These are phyloP conservation scores for Drosophila dunni DNA, from an alignment of 1,140 invertebrate species.

Conservation along the genomic window DNA sequence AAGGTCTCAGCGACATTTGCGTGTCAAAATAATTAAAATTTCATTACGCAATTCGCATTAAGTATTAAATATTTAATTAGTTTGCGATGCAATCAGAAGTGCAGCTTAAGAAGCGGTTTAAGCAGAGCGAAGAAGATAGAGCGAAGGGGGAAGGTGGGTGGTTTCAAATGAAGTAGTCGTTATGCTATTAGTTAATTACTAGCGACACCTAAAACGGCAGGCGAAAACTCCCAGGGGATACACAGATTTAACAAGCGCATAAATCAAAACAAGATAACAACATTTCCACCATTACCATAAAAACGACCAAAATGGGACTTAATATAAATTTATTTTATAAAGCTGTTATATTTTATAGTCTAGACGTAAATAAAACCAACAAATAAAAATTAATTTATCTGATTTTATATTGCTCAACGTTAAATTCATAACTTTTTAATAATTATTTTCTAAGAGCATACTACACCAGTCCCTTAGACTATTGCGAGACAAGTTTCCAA, in stretches of 20 bases:
- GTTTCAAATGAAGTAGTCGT: neutral
- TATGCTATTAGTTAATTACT: slow-evolving; percentile 41
- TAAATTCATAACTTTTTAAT: too few species aligned
- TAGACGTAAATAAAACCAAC: too few species aligned
- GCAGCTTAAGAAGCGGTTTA: slow-evolving; percentile 19
- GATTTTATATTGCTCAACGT: too few species aligned
- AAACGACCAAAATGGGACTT: neutral
- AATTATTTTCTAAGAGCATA: too few species aligned
- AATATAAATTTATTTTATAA: neutral
- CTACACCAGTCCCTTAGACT: too few species aligned
- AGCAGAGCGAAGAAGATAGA: neutral
- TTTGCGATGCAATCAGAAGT: slow-evolving; percentile 18
- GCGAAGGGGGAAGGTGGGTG: neutral
- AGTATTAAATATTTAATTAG: slow-evolving; percentile 51
- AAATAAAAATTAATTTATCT: too few species aligned
- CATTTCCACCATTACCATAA: neutral
- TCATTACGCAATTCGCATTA: slow-evolving; percentile 36
- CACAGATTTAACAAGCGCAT: slow-evolving; percentile 20
- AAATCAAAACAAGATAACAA: slow-evolving; percentile 37
- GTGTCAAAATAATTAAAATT: slow-evolving; percentile 54
- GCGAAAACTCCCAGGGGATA: slow-evolving; percentile 31
- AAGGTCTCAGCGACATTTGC: slow-evolving; percentile 40
- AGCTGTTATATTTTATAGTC: too few species aligned
- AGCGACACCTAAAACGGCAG: neutral
- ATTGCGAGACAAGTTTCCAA: too few species aligned